Percentiles rank a stretch among this genome's conserved stretches.
These are phyloP conservation scores for Charaxes varanes DNA, from an alignment of 1,140 invertebrate species.

Conservation along the genomic window DNA sequence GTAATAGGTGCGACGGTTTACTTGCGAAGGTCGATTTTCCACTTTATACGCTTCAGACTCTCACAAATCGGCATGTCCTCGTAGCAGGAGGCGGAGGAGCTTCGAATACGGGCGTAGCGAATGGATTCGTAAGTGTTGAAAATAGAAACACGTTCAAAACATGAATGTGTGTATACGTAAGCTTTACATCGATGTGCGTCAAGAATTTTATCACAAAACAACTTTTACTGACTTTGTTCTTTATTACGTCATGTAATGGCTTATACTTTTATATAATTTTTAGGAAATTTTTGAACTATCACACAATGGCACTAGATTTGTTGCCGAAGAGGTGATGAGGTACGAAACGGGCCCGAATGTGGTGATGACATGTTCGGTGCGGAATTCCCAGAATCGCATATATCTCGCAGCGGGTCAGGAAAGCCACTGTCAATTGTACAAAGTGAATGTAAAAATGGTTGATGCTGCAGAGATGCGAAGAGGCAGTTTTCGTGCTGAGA, in stretches of 20 bases:
- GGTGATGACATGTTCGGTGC: constrained; percentile 91
- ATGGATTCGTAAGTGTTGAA: constrained; percentile 89
- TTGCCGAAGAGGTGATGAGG: constrained; percentile 89
- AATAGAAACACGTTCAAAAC: constrained; percentile 18
- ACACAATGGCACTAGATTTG: constrained; percentile 85
- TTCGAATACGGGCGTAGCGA: constrained; percentile 95
- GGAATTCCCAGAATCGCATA: constrained; percentile 75
- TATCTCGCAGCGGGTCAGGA: constrained; percentile 93
- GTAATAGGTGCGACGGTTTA: constrained; percentile 77
- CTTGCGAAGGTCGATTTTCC: constrained; percentile 93
- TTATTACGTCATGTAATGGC: constrained; percentile 1
- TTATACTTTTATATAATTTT: constrained; percentile 19
- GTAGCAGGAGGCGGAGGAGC: constrained; percentile 96
- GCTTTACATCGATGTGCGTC: constrained; percentile 35
- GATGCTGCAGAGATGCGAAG: constrained; percentile 64
- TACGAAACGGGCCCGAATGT: constrained; percentile 92
- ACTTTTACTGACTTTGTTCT: background rate
- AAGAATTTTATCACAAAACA: constrained; percentile 22
- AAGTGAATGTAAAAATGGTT: constrained; percentile 83
- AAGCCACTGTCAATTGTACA: constrained; percentile 92
- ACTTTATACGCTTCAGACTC: constrained; percentile 90
- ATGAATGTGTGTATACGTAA: constrained; percentile 15
- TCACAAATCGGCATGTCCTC: constrained; percentile 93
- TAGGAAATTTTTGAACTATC: constrained; percentile 95
- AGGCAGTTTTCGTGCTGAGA: constrained; percentile 68